Conservation (phyloP, 2,797 vertebrate genomes). For the Onychomys torridus region DNA sequence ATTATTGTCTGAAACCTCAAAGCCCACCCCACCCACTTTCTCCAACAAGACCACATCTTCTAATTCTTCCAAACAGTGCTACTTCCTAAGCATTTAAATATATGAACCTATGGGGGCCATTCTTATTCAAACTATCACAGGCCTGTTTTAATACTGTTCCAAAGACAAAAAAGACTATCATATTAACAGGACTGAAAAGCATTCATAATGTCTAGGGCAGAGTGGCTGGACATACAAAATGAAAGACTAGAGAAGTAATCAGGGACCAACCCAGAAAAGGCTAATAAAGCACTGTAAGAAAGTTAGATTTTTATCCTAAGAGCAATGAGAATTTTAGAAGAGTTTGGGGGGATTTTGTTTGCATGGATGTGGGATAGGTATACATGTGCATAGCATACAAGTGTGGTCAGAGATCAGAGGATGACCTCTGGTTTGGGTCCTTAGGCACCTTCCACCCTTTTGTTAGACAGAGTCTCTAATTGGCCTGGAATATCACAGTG, state of each 20-base stretch:
- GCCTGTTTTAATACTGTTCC: not conserved
- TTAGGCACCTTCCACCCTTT: not conserved
- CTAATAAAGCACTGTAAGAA: slow-evolving; percentile 26
- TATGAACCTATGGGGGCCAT: not conserved
- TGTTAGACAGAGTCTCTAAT: not conserved
- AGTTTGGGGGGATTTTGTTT: not conserved
- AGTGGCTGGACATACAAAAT: not conserved
- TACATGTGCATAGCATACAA: not conserved
- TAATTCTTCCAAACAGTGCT: not conserved
- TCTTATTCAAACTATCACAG: not conserved
- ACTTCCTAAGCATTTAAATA: not conserved
- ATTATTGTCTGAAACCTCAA: not conserved
- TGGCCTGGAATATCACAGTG: not conserved
- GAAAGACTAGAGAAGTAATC: slow-evolving; percentile 13
- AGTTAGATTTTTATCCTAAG: slow-evolving; percentile 36
- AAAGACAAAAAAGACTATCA: not conserved
- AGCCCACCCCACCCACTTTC: not conserved
- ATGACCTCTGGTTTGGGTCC: not conserved
- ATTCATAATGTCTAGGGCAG: slow-evolving; percentile 31
- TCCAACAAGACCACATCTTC: not conserved
- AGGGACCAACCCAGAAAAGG: slow-evolving; percentile 25
- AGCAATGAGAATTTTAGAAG: slow-evolving; percentile 58
- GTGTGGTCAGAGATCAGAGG: not conserved
- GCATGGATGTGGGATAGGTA: not conserved
- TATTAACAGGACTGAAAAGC: slow-evolving; percentile 54